Conservation (phyloP, 2,888 invertebrate genomes). For the Carcina quercana region DNA sequence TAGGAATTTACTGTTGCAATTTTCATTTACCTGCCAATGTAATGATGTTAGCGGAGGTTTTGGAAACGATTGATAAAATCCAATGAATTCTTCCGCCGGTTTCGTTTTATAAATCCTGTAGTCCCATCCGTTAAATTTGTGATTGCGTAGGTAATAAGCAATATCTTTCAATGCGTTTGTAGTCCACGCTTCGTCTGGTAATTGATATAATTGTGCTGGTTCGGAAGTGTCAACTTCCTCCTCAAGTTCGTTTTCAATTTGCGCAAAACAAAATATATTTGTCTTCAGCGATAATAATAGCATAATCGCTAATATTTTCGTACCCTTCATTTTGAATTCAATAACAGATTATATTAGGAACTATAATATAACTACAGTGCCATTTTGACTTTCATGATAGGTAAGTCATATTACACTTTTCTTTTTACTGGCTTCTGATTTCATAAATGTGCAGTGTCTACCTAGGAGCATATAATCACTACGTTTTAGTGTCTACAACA, state of each 20-base stretch:
- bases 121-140: constrained; percentile 80
- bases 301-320: not conserved
- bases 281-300: not conserved
- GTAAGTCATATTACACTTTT: too few species aligned
- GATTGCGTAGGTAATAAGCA: constrained; percentile 75
- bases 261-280: not conserved
- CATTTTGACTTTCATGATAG: too few species aligned
- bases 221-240: constrained; percentile 6
- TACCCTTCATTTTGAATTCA: too few species aligned
- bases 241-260: constrained; percentile 6
- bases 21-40: constrained; percentile 76
- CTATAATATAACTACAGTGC: too few species aligned
- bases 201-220: constrained; percentile 10
- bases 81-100: constrained; percentile 22
- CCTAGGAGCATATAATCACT: too few species aligned
- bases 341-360: too few species aligned
- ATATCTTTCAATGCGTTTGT: constrained; percentile 68
- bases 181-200: constrained; percentile 44
- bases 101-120: constrained; percentile 52
- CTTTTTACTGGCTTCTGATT: too few species aligned
- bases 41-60: constrained; percentile 68
- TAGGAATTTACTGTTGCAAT: constrained; percentile 67
- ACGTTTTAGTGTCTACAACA: too few species aligned
- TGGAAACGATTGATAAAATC: constrained; percentile 63
- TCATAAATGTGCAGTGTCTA: too few species aligned